Evolutionary conservation across 2,888 invertebrate genomes (phyloP).

Genomic region (Shargacucullia verbasci): DNA sequence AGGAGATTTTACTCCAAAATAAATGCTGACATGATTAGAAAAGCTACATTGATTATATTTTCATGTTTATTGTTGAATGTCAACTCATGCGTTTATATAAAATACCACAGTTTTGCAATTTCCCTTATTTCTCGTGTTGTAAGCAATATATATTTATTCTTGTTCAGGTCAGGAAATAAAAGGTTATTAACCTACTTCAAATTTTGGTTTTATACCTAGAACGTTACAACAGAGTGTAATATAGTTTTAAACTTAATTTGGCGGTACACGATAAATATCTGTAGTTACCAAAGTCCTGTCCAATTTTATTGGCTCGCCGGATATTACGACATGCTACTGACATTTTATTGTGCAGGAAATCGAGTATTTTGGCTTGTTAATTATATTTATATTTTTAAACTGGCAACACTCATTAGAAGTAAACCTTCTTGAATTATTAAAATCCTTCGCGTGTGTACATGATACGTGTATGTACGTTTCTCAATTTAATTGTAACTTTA

Average conservation of each 20-base stretch:
- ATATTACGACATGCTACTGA: constrained; percentile 64
- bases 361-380: constrained; percentile 52
- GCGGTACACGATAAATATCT: constrained; percentile 45
- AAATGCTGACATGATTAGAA: no score
- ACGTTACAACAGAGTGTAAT: constrained; percentile 32
- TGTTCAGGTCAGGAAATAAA: constrained; percentile 41
- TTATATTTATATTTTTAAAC: constrained; percentile 40
- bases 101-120: constrained; percentile 28
- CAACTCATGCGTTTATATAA: neutral
- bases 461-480: constrained; percentile 12
- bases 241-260: constrained; percentile 39
- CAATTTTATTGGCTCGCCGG: constrained; percentile 59
- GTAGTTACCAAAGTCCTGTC: constrained; percentile 53
- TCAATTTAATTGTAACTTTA: neutral
- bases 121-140: constrained; percentile 31
- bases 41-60: no score
- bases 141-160: constrained; percentile 19
- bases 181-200: constrained; percentile 52
- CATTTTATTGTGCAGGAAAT: constrained; percentile 70
- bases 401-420: constrained; percentile 15
- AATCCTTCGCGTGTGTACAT: constrained; percentile 7
- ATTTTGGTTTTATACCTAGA: constrained; percentile 29
- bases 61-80: no score
- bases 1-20: no score
- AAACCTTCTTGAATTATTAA: constrained; percentile 12